Evolutionary conservation across 30 jellyfish, hydroid and myxozoan genomes (phyloP), one percentile per base, ranked within the genome.

Genomic region (Chironex yamaguchii): DNA sequence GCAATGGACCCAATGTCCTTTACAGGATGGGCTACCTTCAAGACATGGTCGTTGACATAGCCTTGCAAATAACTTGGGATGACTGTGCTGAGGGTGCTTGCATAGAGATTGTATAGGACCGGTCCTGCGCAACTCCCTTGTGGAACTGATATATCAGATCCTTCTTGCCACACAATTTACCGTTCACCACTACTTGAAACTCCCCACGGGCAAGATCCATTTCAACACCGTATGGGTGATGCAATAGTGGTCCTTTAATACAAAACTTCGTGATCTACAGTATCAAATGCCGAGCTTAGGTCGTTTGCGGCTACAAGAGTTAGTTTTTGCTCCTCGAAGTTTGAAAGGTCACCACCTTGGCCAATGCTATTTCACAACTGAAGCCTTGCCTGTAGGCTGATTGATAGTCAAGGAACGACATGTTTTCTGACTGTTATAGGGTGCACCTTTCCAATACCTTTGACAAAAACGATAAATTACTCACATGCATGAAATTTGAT

Each of bases 351-450:
- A 64, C 30, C 85, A 67, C 66, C 36, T 34, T 79, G 36, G 68
- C 85, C 25, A 66, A 77, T 64, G 77, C 92, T 64, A 78, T 81
- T 81, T 81, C 92, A 81, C 78, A 81, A 66, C 85, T 81, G 68
- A 35, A 80, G 91, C 84, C 82, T 62, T 80, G 83, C 66, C 73
- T 80, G 91, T 65, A 65, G 1, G 85, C 92, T 81, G 92, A 81
- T 51, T 81, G 85, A 65, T 79, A 76, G 82, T 58, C 83, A 62
- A 73, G 83, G 22, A 79, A 73, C 36, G 65, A 79, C 35, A 72
- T 82, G 65, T 79, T 81, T 76, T 29, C 68, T 64, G 68, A 81
- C 92, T 67, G 85, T 81, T 42, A 76, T 48, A 81, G 92, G 68
- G 92, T 85, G 68, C 85, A 84, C 50, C 50, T 63, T 64, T 81